These are phyloP conservation scores for Myoxocephalus aenaeus DNA, from an alignment of 2,797 vertebrate genomes.

Conservation along the genomic window DNA sequence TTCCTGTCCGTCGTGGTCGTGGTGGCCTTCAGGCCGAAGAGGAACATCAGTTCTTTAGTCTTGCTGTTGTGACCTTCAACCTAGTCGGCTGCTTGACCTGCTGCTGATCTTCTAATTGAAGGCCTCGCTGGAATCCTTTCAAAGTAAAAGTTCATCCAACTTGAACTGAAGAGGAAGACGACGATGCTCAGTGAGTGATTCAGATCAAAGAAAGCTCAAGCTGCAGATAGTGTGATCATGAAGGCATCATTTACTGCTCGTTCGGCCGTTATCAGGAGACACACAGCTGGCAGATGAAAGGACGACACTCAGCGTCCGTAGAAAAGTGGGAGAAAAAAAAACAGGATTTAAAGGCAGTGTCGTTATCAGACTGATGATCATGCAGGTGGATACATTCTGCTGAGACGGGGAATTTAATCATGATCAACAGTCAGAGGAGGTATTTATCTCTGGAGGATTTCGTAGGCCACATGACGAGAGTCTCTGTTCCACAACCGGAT, in stretches of 20 bases:
- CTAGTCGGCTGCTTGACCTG: background rate
- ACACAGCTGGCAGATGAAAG: slow-evolving; percentile 40
- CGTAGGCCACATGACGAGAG: background rate
- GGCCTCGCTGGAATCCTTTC: background rate
- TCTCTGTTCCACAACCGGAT: background rate
- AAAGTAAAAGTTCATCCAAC: slow-evolving; percentile 10
- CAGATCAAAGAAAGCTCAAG: slow-evolving; percentile 26
- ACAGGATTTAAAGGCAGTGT: background rate
- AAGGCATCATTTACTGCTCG: slow-evolving; percentile 13
- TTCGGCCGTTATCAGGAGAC: slow-evolving; percentile 25
- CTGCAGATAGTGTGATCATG: slow-evolving; percentile 8
- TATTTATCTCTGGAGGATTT: background rate
- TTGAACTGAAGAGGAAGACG: background rate
- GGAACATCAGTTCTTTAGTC: background rate
- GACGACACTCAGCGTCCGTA: background rate
- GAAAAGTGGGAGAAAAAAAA: background rate
- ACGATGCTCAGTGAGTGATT: background rate
- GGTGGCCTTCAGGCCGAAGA: background rate
- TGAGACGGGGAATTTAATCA: background rate
- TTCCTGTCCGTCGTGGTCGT: background rate
- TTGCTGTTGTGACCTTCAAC: background rate
- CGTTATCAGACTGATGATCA: slow-evolving; percentile 14
- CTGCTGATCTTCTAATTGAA: background rate
- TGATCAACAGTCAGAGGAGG: background rate
- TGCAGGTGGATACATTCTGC: slow-evolving; percentile 2